Conservation (phyloP, 2,888 invertebrate genomes). For the Troilus luridus region DNA sequence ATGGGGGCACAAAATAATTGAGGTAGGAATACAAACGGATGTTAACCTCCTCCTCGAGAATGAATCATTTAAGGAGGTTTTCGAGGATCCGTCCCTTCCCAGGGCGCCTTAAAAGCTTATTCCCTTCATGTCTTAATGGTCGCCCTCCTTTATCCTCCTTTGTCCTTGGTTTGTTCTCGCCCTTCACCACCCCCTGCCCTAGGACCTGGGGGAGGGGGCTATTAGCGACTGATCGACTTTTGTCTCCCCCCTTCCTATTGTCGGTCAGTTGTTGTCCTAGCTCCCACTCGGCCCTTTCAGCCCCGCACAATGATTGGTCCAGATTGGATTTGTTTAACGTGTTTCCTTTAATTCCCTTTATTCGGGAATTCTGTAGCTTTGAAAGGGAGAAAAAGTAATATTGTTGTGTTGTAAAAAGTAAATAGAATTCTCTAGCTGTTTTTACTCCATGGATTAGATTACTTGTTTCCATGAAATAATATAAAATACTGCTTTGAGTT, state of each 20-base stretch:
- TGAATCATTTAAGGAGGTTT: constrained; percentile 33
- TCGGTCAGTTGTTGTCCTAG: constrained; percentile 19
- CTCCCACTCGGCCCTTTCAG: constrained; percentile 16
- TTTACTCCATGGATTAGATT: neutral
- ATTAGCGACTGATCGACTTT: constrained; percentile 15
- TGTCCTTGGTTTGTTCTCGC: constrained; percentile 1
- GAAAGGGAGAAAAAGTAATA: neutral
- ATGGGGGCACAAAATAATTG: neutral
- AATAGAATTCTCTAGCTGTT: neutral
- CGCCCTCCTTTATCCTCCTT: constrained; percentile 1
- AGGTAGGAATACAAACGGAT: constrained; percentile 10
- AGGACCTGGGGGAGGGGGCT: neutral
- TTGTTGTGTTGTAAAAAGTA: neutral
- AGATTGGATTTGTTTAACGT: constrained; percentile 34
- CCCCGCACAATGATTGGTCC: constrained; percentile 24
- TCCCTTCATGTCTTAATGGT: constrained; percentile 24
- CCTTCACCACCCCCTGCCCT: neutral
- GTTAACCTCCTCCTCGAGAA: constrained; percentile 13
- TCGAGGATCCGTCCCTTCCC: neutral
- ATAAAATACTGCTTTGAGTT: no score
- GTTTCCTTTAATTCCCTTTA: constrained; percentile 38
- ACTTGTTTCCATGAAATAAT: no score
- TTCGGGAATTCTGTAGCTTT: neutral
- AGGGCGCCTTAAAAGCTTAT: constrained; percentile 27
- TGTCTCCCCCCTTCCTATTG: neutral